These are phyloP conservation scores for Halocynthia roretzi DNA, from an alignment of 23 tunicate genomes.

Conservation along the genomic window DNA sequence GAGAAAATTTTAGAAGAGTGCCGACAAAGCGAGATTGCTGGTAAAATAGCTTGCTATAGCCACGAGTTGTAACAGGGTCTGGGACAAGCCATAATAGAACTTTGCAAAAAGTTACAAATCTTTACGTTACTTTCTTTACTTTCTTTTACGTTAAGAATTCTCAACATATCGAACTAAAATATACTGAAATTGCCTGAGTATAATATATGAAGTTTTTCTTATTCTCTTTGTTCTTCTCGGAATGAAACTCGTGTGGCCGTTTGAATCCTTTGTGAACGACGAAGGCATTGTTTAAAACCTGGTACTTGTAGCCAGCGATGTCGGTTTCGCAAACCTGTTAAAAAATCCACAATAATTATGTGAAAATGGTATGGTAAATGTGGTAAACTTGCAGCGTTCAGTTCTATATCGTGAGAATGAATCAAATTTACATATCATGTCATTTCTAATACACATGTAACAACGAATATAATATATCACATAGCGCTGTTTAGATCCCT, in stretches of 20 bases:
- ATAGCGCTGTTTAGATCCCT: too few relatives aligned
- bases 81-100: too few relatives aligned
- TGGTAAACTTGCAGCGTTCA: neutral
- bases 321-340: constrained; percentile 72
- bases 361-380: neutral
- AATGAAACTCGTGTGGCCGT: constrained; percentile 44
- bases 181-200: constrained; percentile 26
- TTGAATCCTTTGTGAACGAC: constrained; percentile 90
- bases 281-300: constrained; percentile 51
- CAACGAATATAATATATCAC: neutral
- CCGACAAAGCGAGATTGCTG: too few relatives aligned
- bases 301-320: constrained; percentile 58
- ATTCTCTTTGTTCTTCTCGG: constrained; percentile 61
- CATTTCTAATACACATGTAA: neutral
- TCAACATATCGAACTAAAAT: neutral
- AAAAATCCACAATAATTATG: neutral
- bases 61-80: too few relatives aligned
- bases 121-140: too few relatives aligned
- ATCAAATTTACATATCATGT: neutral
- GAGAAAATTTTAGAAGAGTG: too few relatives aligned
- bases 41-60: too few relatives aligned
- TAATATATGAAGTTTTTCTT: constrained; percentile 48
- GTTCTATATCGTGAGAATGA: neutral
- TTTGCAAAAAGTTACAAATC: too few relatives aligned
- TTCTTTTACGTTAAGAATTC: neutral